These are phyloP conservation scores for Carettochelys insculpta DNA, from an alignment of 2,113 vertebrate genomes.

Conservation along the genomic window DNA sequence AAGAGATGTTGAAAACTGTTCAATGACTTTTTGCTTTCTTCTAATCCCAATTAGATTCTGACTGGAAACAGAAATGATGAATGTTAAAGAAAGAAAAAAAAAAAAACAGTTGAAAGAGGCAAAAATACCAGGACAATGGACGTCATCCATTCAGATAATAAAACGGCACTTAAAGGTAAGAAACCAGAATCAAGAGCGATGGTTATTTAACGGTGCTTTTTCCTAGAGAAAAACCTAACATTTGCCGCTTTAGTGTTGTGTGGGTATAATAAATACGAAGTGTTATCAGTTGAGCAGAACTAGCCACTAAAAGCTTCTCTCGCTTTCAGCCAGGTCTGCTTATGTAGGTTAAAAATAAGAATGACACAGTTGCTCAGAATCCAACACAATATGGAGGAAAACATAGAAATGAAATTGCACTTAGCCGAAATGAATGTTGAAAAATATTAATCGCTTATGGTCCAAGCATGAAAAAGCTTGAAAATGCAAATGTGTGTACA, in stretches of 20 bases:
- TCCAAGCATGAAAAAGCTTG: conserved; percentile 39
- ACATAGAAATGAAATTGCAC: conserved; percentile 44
- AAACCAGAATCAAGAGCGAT: conserved; percentile 22
- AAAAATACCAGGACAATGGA: conserved; percentile 11
- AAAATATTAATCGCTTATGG: conserved; percentile 52
- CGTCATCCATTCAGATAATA: neutral
- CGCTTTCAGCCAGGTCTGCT: conserved; percentile 1
- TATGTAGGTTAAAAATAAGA: neutral
- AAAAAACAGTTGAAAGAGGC: neutral
- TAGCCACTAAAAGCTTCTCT: neutral
- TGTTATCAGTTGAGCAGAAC: conserved; percentile 4
- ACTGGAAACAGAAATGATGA: neutral
- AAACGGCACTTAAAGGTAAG: conserved; percentile 23
- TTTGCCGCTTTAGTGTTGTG: conserved; percentile 26
- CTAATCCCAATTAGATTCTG: conserved; percentile 35
- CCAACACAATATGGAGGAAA: neutral
- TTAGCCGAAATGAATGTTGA: conserved; percentile 49
- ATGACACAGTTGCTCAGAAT: neutral
- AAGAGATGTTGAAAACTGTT: neutral
- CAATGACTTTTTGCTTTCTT: neutral
- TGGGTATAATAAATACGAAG: conserved; percentile 39
- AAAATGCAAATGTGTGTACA: conserved; percentile 7
- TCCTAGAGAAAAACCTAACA: conserved; percentile 6
- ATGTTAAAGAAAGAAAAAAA: too few species aligned
- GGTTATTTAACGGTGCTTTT: conserved; percentile 33